These are phyloP conservation scores for Poecile montanus DNA, from an alignment of 2,797 vertebrate species.

Conservation along the genomic window DNA sequence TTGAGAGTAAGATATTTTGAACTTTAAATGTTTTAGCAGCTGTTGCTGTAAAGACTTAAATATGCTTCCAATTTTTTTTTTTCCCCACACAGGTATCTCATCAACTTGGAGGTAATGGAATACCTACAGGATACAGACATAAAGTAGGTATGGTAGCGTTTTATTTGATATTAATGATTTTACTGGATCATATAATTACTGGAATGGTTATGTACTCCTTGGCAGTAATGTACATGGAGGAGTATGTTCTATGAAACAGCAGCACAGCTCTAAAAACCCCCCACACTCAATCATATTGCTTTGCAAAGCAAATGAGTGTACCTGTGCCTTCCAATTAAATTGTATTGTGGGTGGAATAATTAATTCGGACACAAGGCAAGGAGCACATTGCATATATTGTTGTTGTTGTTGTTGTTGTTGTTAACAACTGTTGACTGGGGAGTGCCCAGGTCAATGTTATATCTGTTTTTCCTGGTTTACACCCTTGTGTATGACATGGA, in stretches of 20 bases:
- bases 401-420: background rate
- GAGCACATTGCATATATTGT: background rate
- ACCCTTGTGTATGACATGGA: background rate
- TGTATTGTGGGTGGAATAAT: background rate
- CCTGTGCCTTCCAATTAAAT: background rate
- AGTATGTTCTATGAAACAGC: background rate
- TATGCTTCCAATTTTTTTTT: background rate
- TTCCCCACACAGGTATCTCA: background rate
- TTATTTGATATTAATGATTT: conserved; percentile 41
- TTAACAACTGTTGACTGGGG: background rate
- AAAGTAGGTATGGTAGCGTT: background rate
- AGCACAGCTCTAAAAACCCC: background rate
- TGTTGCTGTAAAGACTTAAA: background rate
- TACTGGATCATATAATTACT: conserved; percentile 17
- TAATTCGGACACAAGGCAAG: background rate
- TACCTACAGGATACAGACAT: background rate
- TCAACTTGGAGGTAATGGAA: background rate
- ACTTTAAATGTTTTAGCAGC: background rate
- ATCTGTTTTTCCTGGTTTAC: background rate
- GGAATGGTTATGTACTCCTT: background rate
- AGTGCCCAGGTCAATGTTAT: background rate
- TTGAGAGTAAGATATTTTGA: background rate
- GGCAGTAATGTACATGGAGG: background rate
- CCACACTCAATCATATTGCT: background rate
- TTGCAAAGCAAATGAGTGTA: conserved; percentile 39